Base-by-base conservation (phyloP, 2,113 vertebrate species). In the Ictidomys tridecemlineatus region DNA sequence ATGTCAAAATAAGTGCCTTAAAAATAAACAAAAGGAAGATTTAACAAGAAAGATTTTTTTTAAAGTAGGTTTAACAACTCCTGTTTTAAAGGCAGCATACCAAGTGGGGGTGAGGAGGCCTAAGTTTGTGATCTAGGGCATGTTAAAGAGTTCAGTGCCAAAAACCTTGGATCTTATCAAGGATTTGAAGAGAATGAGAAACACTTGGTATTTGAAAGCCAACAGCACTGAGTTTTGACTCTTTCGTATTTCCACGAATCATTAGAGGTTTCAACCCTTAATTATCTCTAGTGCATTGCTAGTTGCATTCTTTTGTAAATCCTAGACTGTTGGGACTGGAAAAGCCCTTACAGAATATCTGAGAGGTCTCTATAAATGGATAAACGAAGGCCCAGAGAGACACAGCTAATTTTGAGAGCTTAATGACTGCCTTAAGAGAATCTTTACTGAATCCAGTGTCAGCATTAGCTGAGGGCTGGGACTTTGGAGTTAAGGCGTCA, bases 11-110 rank as follows among this genome's bases (percentile, higher is more conserved):
- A 92, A 89, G 83, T 91, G 51, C 53, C 72, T 86, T 97, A 93
- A 97, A 98, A 98, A 97, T 92, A 93, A 98, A 97, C 70, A 94
- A 93, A 95, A 89, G 78, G 73, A 18, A 17, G 48, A 51, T 51
- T 51, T 51, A 13, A 51, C 48, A 13, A 51, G 48, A 51, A 51
- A 51, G 48, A 45, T 45, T 45, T 45, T 45, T 45, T 45, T 45
- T 45, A 51, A 51, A 87, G 51, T 84, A 17, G 22, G 56, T 96
- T 89, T 91, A 85, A 78, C 39, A 76, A 89, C 24, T 79, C 45
- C 51, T 9, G 37, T 69, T 73, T 69, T 70, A 45, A 93, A 97
- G n/a, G 53, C 11, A 51, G 16, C 22, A 8, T 30, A 9, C 82
- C 18, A 74, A 87, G 42, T 11, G 7, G 34, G 13, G 56, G 9